Evolutionary conservation across 2,113 vertebrate species (phyloP).

Genomic region (Nycticryphes semicollaris): DNA sequence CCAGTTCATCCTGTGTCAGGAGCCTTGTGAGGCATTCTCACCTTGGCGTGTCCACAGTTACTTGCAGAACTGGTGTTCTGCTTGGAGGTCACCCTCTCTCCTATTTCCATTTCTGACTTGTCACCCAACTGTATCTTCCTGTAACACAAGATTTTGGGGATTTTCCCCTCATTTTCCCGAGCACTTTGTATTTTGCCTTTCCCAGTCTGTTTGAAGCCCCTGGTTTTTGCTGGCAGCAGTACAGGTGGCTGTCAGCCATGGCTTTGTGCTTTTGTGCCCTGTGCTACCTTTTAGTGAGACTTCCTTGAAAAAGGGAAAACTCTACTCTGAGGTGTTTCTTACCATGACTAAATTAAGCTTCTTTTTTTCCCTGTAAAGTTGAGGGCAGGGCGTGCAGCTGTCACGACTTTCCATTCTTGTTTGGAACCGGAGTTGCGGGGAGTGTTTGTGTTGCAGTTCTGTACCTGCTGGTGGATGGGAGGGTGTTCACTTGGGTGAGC

Average conservation of each 20-base stretch:
- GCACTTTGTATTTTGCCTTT: background rate
- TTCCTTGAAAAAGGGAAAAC: background rate
- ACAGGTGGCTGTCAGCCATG: background rate
- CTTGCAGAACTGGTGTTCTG: background rate
- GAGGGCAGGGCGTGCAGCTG: background rate
- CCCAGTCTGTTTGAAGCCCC: background rate
- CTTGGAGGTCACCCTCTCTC: background rate
- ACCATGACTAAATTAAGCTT: background rate
- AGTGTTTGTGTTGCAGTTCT: background rate
- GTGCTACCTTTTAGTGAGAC: background rate
- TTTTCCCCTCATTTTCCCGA: background rate
- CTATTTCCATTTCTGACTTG: background rate
- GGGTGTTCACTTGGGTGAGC: background rate
- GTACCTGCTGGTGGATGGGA: background rate
- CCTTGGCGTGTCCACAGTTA: fast-evolving
- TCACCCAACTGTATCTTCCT: background rate
- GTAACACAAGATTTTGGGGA: fast-evolving
- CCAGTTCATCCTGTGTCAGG: fast-evolving
- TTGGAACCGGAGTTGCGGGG: background rate
- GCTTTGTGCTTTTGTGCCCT: fast-evolving
- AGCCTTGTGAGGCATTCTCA: background rate
- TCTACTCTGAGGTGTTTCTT: background rate
- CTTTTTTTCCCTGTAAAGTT: background rate
- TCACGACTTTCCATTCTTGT: background rate
- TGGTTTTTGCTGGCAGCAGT: background rate